Evolutionary conservation across 2,888 invertebrate genomes (phyloP), one percentile per base, ranked within the genome.

Genomic region (Temnothorax ravouxi): DNA sequence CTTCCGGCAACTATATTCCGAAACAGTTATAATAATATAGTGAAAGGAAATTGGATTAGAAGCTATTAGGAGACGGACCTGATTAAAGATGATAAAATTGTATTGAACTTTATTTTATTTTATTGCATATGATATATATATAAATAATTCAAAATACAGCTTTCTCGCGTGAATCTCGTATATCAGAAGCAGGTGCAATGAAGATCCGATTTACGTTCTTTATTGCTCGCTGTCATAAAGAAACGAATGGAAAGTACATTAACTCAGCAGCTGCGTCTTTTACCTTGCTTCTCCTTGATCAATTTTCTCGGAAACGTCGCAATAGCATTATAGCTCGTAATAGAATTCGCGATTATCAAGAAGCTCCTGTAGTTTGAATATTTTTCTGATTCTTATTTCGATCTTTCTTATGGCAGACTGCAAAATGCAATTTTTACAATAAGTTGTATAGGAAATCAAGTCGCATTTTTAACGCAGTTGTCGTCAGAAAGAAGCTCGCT

Each of bases 261-360:
- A 77, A 59, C 34, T 83, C 67, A 25, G 50, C 77, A 79, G 67
- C 47, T 83, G 83, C 50, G 15, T 66, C 47, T 18, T 15, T 34
- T 50, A 44, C 52, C 6, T 34, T 44, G 18, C 50, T 54, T 77
- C 52, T 67, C 38, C 52, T 77, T 9, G 18, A 76, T 77, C 76
- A 77, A 77, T 61, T 77, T 6, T 18, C 47, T 67, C n/a, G 67
- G 44, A 52, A 77, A 66, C 41, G 47, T 81, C 62, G 62, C 52
- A 64, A 52, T 79, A 67, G 38, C 67, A 79, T 59, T 52, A 67
- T 50, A 34, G 29, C 15, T 47, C 41, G 56, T 83, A 83, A 83
- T 66, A 52, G 44, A 34, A 77, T 83, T 67, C 47, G 54, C 50
- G 29, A 80, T 18, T 54, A 34, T 81, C 44, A 44, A 52, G 52